These are phyloP conservation scores for Cyphomyrus plagiostoma DNA, from an alignment of 2,113 vertebrate species.

Conservation along the genomic window DNA sequence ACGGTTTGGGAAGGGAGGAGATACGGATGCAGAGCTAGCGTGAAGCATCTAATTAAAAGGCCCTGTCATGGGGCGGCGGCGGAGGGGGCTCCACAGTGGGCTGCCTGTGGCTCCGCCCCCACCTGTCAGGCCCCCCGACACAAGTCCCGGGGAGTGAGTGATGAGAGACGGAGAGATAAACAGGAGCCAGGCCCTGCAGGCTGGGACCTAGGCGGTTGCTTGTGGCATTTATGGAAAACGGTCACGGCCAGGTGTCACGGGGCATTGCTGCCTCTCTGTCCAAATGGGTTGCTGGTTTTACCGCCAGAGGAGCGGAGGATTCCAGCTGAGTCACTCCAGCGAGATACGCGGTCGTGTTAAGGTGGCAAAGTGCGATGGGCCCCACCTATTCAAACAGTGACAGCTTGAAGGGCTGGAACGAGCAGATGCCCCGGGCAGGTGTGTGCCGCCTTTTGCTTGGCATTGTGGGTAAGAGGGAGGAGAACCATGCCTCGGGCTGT, in stretches of 20 bases:
- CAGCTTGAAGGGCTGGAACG: background rate
- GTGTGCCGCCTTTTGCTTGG: background rate
- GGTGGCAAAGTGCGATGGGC: background rate
- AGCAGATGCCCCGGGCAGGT: background rate
- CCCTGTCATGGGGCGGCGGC: conserved; percentile 60
- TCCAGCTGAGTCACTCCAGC: background rate
- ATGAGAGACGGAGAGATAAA: conserved; percentile 68
- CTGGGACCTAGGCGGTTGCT: conserved; percentile 58
- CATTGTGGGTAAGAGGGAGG: background rate
- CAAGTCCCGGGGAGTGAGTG: conserved; percentile 58
- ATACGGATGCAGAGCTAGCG: conserved; percentile 52
- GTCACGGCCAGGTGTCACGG: background rate
- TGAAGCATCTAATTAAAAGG: conserved; percentile 70
- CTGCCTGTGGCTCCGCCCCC: conserved; percentile 35
- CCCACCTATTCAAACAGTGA: background rate
- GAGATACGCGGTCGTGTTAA: background rate
- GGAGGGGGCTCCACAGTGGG: conserved; percentile 51
- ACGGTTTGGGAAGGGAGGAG: conserved; percentile 24
- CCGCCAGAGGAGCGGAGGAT: background rate
- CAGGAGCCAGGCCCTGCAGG: conserved; percentile 49
- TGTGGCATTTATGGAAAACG: conserved; percentile 54
- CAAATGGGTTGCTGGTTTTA: background rate
- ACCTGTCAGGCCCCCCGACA: conserved; percentile 50
- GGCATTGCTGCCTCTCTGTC: background rate
- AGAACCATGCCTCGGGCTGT: background rate